These are phyloP conservation scores for Dryobota labecula DNA, from an alignment of 2,888 invertebrate species.

Conservation along the genomic window DNA sequence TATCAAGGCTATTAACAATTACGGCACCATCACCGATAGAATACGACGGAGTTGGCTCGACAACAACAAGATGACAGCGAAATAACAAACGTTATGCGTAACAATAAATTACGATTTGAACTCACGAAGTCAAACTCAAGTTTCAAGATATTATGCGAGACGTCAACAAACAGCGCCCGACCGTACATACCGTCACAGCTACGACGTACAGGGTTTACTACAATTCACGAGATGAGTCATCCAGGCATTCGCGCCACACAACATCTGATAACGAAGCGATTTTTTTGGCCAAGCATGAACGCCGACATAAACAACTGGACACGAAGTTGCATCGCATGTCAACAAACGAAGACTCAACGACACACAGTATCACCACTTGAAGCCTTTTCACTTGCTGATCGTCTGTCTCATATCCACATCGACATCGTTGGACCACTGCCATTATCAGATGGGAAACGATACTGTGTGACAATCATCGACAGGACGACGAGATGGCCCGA, in stretches of 20 bases:
- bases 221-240: not conserved
- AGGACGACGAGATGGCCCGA: not conserved
- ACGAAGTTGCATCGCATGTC: not conserved
- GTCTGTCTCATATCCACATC: not conserved
- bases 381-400: not conserved
- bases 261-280: not conserved
- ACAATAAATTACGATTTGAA: not conserved
- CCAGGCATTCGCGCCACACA: not conserved
- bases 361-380: not conserved
- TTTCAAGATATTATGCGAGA: no score
- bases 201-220: not conserved
- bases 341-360: not conserved
- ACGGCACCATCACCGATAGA: constrained; percentile 4
- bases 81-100: not conserved
- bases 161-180: not conserved
- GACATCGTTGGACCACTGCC: not conserved
- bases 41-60: constrained; percentile 4
- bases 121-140: not conserved
- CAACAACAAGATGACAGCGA: not conserved
- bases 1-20: not conserved
- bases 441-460: constrained; percentile 3
- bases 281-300: not conserved
- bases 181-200: not conserved
- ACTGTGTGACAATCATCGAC: not conserved
- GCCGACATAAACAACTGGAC: not conserved